Base-by-base conservation (phyloP, 2,797 vertebrate species). In the Cossypha caffra region DNA sequence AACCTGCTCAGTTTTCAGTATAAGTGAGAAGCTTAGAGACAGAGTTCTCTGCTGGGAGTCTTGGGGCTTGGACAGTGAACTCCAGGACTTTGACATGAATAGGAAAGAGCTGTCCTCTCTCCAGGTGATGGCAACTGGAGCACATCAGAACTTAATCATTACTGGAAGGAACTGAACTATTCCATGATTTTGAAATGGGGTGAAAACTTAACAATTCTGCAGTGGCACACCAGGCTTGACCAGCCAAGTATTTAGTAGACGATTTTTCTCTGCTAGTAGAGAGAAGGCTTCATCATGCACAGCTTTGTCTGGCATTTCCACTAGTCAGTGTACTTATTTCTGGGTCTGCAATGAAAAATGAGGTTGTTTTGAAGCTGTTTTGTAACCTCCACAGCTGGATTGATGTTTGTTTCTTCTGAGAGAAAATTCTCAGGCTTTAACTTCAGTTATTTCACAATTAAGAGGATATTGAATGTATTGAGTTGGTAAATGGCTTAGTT, bases 131-230 rank as follows among this genome's bases (percentile, higher is more conserved):
- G 59, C 71, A 87, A 91, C 33, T 87, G 81, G 38, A 95, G 78
- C 91, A 89, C 47, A n/a, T 59, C 2, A 0, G 52, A 69, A 95
- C 87, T 95, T 96, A 95, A 92, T 96, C 59, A 93, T 96, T 97
- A 95, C 48, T 95, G 59, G 71, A 87, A 82, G 63, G 55, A 71
- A 61, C 9, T 69, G 13, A 93, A 50, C 85, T 85, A 43, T 51
- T 73, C 43, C 23, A 21, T 16, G 51, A 31, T 68, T 94, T 79
- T 78, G 74, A 47, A 73, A 64, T 25, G 29, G 48, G 40, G 7
- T 55, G 11, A 16, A 66, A 75, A 62, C 40, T 24, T 45, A 50
- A 40, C 4, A 3, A 28, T 62, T 86, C 63, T 75, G 13, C 63
- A 21, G 5, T 38, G 8, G 26, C 31, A 50, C 25, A 37, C 0